Evolutionary conservation across 2,888 invertebrate species (phyloP).

Genomic region (Phoenoteleia sp.): DNA sequence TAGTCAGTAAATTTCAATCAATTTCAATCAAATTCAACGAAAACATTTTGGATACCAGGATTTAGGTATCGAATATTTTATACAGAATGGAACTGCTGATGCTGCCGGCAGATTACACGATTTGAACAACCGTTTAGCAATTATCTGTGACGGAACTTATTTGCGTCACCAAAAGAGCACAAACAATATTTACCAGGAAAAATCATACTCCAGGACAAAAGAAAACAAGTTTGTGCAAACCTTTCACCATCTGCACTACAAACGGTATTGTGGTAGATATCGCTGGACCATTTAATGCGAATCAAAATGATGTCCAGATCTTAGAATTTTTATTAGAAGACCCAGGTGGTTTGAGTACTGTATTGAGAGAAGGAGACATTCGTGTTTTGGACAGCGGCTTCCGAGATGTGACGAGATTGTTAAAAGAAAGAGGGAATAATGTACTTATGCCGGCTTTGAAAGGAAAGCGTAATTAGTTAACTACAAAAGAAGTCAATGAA

Average conservation of each 20-base stretch:
- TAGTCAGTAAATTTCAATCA: no score
- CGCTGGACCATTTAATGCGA: constrained; percentile 65
- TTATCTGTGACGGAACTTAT: constrained; percentile 56
- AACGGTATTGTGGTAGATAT: constrained; percentile 55
- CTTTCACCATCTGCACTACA: constrained; percentile 41
- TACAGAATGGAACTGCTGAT: not conserved
- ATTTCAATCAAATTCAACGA: no score
- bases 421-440: constrained; percentile 52
- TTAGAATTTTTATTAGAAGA: constrained; percentile 47
- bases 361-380: constrained; percentile 69
- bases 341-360: constrained; percentile 39
- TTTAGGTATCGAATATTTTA: not conserved
- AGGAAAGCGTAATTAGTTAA: constrained; percentile 72
- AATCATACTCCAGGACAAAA: constrained; percentile 43
- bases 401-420: constrained; percentile 31
- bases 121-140: constrained; percentile 2
- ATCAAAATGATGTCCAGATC: constrained; percentile 71
- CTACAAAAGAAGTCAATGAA: constrained; percentile 71
- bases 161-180: constrained; percentile 45
- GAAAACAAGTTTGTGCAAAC: constrained; percentile 23
- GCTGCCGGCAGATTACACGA: constrained; percentile 1
- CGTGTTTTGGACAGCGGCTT: constrained; percentile 73
- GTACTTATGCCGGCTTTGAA: constrained; percentile 76
- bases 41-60: constrained; percentile 14
- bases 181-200: constrained; percentile 38